Conservation (phyloP, 2,888 invertebrate genomes). For the Scelioninae gen. 2 region DNA sequence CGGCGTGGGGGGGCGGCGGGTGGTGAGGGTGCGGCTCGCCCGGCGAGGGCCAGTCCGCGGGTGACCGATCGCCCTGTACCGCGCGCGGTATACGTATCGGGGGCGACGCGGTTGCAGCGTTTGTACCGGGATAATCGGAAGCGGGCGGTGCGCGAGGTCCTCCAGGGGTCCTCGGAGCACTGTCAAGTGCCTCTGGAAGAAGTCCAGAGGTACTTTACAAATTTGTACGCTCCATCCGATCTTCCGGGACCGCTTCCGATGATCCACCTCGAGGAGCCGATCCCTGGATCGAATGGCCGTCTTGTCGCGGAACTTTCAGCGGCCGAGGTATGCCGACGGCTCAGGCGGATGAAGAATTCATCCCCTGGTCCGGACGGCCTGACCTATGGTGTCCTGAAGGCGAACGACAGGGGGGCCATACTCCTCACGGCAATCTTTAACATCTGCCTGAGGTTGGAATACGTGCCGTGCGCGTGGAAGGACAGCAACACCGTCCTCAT, state of each 20-base stretch:
- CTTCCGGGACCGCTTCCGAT: constrained; percentile 12
- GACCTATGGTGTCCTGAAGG: constrained; percentile 49
- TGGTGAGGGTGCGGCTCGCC: too few species aligned
- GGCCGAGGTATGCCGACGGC: neutral
- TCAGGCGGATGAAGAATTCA: constrained; percentile 39
- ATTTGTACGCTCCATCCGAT: constrained; percentile 11
- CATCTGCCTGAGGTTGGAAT: too few species aligned
- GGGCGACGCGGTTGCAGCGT: constrained; percentile 34
- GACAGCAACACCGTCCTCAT: constrained; percentile 55
- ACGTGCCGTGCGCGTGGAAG: constrained; percentile 26
- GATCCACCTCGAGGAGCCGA: constrained; percentile 14
- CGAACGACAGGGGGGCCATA: too few species aligned
- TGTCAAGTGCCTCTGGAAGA: constrained; percentile 35
- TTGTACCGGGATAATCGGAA: constrained; percentile 43
- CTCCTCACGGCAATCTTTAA: too few species aligned
- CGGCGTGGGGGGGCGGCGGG: too few species aligned
- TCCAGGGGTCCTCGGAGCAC: constrained; percentile 29
- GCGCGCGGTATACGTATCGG: constrained; percentile 13
- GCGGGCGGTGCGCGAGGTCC: constrained; percentile 51
- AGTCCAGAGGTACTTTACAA: constrained; percentile 33
- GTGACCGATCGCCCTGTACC: constrained; percentile 1
- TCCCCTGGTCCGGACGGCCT: constrained; percentile 46
- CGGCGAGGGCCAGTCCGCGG: too few species aligned
- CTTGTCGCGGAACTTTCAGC: too few species aligned
- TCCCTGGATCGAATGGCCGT: constrained; percentile 1